A percentile compares a stretch with the other conserved stretches of the same genome.
These are phyloP conservation scores for Palythoa heliodiscus DNA, from an alignment of 92 coral and sea anemone species.

Conservation along the genomic window DNA sequence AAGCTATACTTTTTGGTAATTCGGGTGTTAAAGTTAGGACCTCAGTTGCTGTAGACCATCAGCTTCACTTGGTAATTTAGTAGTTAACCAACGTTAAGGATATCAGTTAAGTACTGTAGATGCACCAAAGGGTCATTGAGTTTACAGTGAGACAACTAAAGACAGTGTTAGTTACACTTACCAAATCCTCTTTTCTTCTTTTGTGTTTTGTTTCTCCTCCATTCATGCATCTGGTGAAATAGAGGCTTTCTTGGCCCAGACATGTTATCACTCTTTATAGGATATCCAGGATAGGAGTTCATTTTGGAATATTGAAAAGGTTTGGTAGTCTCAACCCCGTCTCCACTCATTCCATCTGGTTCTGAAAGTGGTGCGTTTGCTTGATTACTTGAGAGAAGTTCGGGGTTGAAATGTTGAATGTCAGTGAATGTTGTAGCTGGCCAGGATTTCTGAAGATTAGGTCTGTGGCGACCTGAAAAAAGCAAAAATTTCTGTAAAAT, in stretches of 20 bases:
- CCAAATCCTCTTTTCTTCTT: neutral
- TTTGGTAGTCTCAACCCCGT: neutral
- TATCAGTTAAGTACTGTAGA: too few species aligned
- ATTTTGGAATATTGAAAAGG: neutral
- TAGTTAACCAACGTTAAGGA: too few species aligned
- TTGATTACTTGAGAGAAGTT: neutral
- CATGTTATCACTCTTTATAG: neutral
- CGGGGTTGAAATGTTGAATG: neutral
- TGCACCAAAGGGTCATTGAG: too few species aligned
- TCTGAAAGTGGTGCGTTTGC: too few species aligned
- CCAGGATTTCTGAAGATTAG: neutral
- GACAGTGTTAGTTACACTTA: neutral
- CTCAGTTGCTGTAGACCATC: too few species aligned
- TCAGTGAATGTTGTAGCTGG: neutral
- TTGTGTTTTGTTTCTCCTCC: neutral
- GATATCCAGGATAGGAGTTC: constrained; percentile 14
- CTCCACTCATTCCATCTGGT: neutral
- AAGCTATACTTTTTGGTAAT: too few species aligned
- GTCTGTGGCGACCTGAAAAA: neutral
- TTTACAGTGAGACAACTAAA: too few species aligned
- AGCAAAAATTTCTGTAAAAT: neutral
- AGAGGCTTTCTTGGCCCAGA: neutral
- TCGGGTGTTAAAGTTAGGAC: too few species aligned
- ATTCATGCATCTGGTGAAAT: neutral
- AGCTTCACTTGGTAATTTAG: too few species aligned